These are phyloP conservation scores for Oedothorax gibbosus DNA, from an alignment of 1,140 invertebrate genomes.

Conservation along the genomic window DNA sequence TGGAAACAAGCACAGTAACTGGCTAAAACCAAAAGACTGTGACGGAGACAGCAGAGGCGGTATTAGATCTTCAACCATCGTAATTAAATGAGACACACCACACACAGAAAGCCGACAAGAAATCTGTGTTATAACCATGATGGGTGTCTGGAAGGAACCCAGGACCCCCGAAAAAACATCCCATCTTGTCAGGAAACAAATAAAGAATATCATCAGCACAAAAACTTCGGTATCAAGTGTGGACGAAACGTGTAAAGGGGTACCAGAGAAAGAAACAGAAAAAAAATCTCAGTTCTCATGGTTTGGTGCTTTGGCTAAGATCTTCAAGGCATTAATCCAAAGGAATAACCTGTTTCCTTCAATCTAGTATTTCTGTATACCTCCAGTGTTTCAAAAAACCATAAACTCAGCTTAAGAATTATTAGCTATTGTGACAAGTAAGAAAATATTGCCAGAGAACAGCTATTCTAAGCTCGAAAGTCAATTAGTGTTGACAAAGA, in stretches of 20 bases:
- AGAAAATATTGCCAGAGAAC: constrained; percentile 24
- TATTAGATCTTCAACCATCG: constrained; percentile 6
- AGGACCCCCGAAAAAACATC: constrained; percentile 5
- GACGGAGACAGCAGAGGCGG: not conserved
- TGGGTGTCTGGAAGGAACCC: constrained; percentile 21
- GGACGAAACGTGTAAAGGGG: not conserved
- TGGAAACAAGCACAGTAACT: too few species aligned
- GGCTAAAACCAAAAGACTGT: not conserved
- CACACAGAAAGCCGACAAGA: constrained; percentile 3
- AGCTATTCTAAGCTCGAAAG: constrained; percentile 37
- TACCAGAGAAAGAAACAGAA: not conserved
- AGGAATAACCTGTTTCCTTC: not conserved
- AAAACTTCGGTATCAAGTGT: too few species aligned
- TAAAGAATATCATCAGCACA: not conserved
- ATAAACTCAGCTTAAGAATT: constrained; percentile 24
- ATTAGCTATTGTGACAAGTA: constrained; percentile 6
- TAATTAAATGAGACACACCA: constrained; percentile 21
- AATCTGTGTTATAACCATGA: constrained; percentile 15
- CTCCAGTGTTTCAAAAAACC: not conserved
- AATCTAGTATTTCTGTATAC: too few species aligned
- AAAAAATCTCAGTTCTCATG: not conserved
- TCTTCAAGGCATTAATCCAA: constrained; percentile 19
- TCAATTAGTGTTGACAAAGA: constrained; percentile 14
- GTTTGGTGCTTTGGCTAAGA: not conserved
- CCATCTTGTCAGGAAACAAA: constrained; percentile 1